Base-by-base conservation (phyloP, 2,113 vertebrate species). In the Callocephalon fimbriatum region DNA sequence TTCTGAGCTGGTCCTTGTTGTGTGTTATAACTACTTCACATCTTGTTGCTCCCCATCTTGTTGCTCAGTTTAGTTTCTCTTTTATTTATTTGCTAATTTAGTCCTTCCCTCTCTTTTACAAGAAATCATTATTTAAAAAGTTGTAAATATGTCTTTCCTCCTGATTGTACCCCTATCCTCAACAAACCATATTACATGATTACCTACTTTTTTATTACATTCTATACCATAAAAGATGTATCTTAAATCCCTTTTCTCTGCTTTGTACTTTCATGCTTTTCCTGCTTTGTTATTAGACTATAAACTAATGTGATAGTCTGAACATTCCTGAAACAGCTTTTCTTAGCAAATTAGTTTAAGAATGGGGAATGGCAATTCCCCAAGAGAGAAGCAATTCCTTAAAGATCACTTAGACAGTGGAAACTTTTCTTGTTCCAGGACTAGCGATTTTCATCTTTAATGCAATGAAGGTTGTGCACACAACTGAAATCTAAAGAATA, bases 41-140 rank as follows among this genome's bases (percentile, higher is more conserved):
- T 65, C 45, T 79, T 76, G 44, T 53, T 82, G 78, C 87, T 90
- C 31, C 73, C 38, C 29, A 56, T 67, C 48, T 75, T 77, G 45
- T 58, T 83, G 82, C 90, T 90, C n/a, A 54, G 26, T 71, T 35
- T 88, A 92, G 93, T 96, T 97, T 96, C 72, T 86, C 86, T 96
- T 97, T 88, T 92, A 72, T 72, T 95, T 96, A 42, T 94, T 93
- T 40, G 67, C 58, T 89, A 96, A 91, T 88, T 94, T 94, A 96
- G 75, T 78, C 50, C 47, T 97, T 94, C 77, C 38, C 59, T 97
- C 94, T 96, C 68, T 96, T 89, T 97, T 95, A 96, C 86, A 95
- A 96, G 96, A 97, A 97, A 58, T 83, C 75, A 73, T 76, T 79
- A 70, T 38, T 66, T 71, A 1, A 56, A 77, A 35, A 76, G 19